Percentiles rank a stretch among this genome's conserved stretches.
phyloP scores from a whole-genome alignment of 2,113 vertebrate species.

The Aleadryas rufinucha region DNA sequence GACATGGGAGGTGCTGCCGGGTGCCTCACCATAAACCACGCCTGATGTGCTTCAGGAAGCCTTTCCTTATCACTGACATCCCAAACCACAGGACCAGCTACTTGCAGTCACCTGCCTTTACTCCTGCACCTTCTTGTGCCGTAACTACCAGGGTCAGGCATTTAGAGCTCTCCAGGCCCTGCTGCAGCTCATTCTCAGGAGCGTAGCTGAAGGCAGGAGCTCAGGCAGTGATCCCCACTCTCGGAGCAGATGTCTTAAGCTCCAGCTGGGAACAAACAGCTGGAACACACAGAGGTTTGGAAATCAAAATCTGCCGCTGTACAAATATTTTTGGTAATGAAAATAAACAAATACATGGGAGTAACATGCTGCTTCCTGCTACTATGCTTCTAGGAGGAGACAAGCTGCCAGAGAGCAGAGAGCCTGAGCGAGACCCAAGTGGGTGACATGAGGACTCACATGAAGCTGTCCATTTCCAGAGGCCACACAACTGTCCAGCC shows the following conservation, averaged over 20 bases:
- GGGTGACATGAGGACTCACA: accelerated
- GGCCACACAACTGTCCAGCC: not conserved
- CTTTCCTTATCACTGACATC: not conserved
- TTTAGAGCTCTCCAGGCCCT: accelerated
- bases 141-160: accelerated
- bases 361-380: not conserved
- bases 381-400: not conserved
- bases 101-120: accelerated
- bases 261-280: conserved; percentile 23
- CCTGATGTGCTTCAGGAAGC: not conserved
- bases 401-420: not conserved
- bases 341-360: conserved; percentile 5
- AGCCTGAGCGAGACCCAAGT: accelerated
- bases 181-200: not conserved
- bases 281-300: not conserved
- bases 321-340: not conserved
- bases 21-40: not conserved
- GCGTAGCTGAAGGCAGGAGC: not conserved
- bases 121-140: accelerated
- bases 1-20: not conserved
- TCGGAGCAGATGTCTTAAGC: not conserved
- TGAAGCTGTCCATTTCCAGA: not conserved
- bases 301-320: not conserved
- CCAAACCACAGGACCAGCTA: not conserved
- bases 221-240: not conserved